Base-by-base conservation (phyloP, 2,888 invertebrate species). In the Lithophane semibrunnea region DNA sequence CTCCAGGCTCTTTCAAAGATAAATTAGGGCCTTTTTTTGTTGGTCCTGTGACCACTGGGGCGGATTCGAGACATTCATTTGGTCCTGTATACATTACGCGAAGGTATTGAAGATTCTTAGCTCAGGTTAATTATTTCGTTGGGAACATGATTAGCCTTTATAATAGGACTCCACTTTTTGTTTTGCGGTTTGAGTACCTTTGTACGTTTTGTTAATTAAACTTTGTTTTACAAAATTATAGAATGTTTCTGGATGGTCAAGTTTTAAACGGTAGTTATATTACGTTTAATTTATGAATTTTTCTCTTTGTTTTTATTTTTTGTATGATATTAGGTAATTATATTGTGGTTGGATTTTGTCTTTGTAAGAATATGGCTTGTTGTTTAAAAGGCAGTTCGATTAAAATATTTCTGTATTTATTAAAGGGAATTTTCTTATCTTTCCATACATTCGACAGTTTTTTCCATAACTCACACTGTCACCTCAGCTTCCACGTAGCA, bases 11-110 rank as follows among this genome's bases (percentile, higher is more conserved):
- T 91, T 88, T 82, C 83, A 86, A 90, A 91, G 92, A 92, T 92
- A 93, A 93, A 93, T 93, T 92, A 92, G 89, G 90, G 91, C 84
- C 85, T 88, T 92, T 92, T 92, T 93, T 92, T 90, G 89, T 83
- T 79, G 85, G 88, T 67, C 80, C 87, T 90, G 90, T 91, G 91
- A 91, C 91, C 93, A 90, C 75, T 85, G 89, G 89, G 90, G 91
- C 90, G 91, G 88, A 78, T 73, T 86, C 74, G 86, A 90, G 88
- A 89, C 90, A 90, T 92, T 92, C 89, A 88, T 91, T 91, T 87
- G 87, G 89, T 86, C 83, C 89, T 89, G 90, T 92, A 88, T 90
- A 92, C 88, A 92, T 91, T 90, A 88, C 79, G 79, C 73, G 83
- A 81, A 87, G 89, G 89, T 88, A 89, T 87, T 88, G 88, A 89